Conservation (phyloP, 2,888 invertebrate species). For the Cylindroiulus punctatus region DNA sequence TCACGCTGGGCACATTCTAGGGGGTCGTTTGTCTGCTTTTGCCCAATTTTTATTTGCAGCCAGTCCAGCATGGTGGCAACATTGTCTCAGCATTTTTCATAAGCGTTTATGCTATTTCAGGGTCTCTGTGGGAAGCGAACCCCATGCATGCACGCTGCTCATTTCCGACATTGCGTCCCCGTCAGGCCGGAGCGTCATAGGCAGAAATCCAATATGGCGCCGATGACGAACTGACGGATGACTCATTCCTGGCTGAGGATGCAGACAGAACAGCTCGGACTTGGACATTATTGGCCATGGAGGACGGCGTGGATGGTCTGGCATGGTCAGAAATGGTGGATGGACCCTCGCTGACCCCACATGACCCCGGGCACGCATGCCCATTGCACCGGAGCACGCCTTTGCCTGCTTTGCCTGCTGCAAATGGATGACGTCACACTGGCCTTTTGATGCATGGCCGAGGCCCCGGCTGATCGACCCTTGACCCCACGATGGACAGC, state of each 20-base stretch:
- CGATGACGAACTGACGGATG: conserved; percentile 4
- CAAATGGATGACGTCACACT: not conserved
- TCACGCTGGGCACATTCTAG: conserved; percentile 53
- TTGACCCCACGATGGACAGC: not conserved
- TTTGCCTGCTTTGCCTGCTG: not conserved
- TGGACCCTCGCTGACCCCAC: not conserved
- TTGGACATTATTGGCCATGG: not conserved
- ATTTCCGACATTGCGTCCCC: not conserved
- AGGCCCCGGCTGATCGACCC: not conserved
- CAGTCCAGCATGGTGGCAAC: not conserved
- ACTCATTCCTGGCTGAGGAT: not conserved
- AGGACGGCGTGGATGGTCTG: not conserved
- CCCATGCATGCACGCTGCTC: not conserved
- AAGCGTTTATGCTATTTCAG: not conserved
- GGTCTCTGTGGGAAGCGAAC: not conserved
- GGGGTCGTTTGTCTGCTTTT: conserved; percentile 53
- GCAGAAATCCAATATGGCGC: not conserved
- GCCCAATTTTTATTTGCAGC: not conserved
- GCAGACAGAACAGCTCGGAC: not conserved
- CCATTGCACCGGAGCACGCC: not conserved
- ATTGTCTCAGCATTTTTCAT: not conserved
- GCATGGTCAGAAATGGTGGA: not conserved
- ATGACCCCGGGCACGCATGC: not conserved
- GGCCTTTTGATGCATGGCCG: not conserved
- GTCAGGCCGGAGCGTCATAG: not conserved